Percentiles rank a stretch among this genome's conserved stretches.
These are phyloP conservation scores for Acanthis flammea DNA, from an alignment of 2,797 vertebrate species.

Conservation along the genomic window DNA sequence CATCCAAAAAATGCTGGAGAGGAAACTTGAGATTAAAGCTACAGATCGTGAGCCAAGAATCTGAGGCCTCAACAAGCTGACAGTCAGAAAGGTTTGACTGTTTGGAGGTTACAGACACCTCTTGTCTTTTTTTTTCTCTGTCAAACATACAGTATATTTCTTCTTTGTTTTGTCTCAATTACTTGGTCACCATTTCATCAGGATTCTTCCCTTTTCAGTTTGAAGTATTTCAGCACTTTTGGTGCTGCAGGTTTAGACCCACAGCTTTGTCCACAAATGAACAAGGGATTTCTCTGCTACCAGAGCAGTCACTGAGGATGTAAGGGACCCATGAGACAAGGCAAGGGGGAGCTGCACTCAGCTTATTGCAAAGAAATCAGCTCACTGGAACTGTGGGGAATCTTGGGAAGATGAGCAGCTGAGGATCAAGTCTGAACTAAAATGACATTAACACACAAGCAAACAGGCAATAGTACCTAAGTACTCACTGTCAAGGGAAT, in stretches of 20 bases:
- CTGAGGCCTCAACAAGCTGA: not conserved
- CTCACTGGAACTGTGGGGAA: not conserved
- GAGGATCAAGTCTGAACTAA: not conserved
- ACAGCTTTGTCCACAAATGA: not conserved
- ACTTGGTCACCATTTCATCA: not conserved
- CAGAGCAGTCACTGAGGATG: not conserved
- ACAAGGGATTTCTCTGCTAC: not conserved
- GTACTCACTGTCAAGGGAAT: not conserved
- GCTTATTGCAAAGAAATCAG: not conserved
- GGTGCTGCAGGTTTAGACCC: not conserved
- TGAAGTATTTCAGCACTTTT: not conserved
- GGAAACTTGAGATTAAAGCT: slow-evolving; percentile 23
- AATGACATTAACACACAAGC: not conserved
- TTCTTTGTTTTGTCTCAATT: not conserved
- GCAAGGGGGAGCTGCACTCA: not conserved
- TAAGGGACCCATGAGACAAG: not conserved
- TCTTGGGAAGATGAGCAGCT: not conserved
- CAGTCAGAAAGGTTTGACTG: not conserved
- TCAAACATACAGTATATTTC: not conserved
- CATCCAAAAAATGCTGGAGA: slow-evolving; percentile 18
- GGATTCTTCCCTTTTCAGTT: not conserved
- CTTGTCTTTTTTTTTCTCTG: not conserved
- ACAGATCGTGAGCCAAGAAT: not conserved
- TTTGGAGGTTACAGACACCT: not conserved
- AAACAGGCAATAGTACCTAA: not conserved